A percentile compares a stretch with the other conserved stretches of the same genome.
phyloP scores from a whole-genome alignment of 2,888 invertebrate genomes.

The Elegia similella region DNA sequence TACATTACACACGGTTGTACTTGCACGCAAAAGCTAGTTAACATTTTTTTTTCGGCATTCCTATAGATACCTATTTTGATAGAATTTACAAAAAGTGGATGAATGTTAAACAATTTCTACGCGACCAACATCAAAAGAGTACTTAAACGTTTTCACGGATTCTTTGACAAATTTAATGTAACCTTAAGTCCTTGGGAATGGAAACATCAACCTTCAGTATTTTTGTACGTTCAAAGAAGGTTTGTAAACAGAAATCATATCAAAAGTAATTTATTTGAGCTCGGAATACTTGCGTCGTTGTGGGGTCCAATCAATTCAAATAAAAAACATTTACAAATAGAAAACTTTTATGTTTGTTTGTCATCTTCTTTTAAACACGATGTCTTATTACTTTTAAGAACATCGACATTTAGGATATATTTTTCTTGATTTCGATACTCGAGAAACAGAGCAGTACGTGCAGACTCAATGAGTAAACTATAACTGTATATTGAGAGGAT shows the following conservation, averaged over 20 bases:
- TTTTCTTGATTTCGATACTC: too few species aligned
- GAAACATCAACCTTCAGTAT: slow-evolving; percentile 37
- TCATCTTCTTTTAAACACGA: background rate
- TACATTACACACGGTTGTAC: too few species aligned
- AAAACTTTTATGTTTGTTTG: background rate
- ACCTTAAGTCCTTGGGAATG: slow-evolving; percentile 36
- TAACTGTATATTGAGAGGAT: too few species aligned
- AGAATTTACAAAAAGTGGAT: slow-evolving; percentile 25
- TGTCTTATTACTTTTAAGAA: too few species aligned
- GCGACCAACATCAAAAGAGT: slow-evolving; percentile 36
- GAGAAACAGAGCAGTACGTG: too few species aligned
- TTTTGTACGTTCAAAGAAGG: slow-evolving; percentile 41
- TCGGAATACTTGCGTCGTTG: background rate
- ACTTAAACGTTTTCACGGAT: slow-evolving; percentile 41
- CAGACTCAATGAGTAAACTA: too few species aligned
- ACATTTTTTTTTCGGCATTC: too few species aligned
- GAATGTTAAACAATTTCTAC: slow-evolving; percentile 31
- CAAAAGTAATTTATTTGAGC: slow-evolving; percentile 19
- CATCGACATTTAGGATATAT: too few species aligned
- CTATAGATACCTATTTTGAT: too few species aligned
- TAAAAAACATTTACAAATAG: background rate
- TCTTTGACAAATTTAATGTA: slow-evolving; percentile 49
- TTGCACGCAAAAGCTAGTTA: too few species aligned
- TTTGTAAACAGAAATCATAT: slow-evolving; percentile 33
- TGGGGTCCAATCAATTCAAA: slow-evolving; percentile 4